Conservation (phyloP, 2,888 invertebrate species). For the Lepidocyrtoides sp. region DNA sequence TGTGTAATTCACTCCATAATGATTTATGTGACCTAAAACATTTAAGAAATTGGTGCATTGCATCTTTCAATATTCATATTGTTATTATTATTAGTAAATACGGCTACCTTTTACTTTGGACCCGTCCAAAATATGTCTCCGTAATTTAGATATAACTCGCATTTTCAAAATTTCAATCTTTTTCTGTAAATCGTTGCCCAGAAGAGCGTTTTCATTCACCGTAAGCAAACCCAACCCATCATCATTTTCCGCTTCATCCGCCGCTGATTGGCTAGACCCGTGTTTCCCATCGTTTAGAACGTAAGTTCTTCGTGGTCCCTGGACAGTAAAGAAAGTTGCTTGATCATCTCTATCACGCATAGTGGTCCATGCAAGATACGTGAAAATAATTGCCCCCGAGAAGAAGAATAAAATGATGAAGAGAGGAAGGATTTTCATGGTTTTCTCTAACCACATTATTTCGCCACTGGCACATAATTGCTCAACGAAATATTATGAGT, state of each 20-base stretch:
- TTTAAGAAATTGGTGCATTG: not conserved
- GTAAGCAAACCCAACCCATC: constrained; percentile 77
- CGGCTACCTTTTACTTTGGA: constrained; percentile 82
- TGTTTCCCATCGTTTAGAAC: constrained; percentile 34
- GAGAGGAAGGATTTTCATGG: constrained; percentile 84
- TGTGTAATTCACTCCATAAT: constrained; percentile 84
- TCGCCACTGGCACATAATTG: constrained; percentile 39
- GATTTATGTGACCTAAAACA: constrained; percentile 83
- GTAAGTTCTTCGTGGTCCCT: constrained; percentile 47
- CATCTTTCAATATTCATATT: not conserved
- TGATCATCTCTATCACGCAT: constrained; percentile 77
- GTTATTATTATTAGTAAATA: not conserved
- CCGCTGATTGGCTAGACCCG: constrained; percentile 57
- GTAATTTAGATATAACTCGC: constrained; percentile 83
- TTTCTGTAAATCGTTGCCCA: constrained; percentile 79
- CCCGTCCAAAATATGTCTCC: constrained; percentile 83
- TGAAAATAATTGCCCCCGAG: constrained; percentile 83
- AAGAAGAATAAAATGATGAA: constrained; percentile 84
- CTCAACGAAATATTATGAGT: not conserved
- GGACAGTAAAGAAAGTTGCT: constrained; percentile 54
- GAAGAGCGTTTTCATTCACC: constrained; percentile 81
- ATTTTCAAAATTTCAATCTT: constrained; percentile 83
- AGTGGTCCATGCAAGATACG: constrained; percentile 84
- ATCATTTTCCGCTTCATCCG: constrained; percentile 51
- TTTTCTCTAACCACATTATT: constrained; percentile 78